Evolutionary conservation across 2,113 vertebrate genomes (phyloP).

Genomic region (Pedetes capensis): DNA sequence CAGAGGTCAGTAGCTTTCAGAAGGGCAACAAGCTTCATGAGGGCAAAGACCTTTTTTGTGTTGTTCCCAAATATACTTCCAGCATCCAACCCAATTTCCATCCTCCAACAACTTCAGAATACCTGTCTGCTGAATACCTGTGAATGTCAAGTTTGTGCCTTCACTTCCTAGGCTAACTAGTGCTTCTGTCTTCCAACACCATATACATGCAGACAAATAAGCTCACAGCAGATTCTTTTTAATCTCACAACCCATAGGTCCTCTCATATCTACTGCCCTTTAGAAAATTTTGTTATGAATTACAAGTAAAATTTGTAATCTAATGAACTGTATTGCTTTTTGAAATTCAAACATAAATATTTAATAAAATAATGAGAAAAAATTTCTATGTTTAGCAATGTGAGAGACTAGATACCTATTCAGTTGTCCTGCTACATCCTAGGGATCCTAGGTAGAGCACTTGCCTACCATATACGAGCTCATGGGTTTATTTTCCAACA

Average conservation of each 20-base stretch:
- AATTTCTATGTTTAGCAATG: background rate
- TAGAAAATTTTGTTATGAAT: background rate
- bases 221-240: background rate
- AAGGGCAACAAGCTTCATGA: background rate
- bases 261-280: background rate
- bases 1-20: background rate
- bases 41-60: background rate
- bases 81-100: background rate
- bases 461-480: too few species aligned
- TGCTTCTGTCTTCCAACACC: background rate
- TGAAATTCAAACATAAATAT: background rate
- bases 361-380: background rate
- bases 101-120: background rate
- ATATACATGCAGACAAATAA: background rate
- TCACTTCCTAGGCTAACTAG: background rate
- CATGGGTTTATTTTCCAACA: too few species aligned
- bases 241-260: background rate
- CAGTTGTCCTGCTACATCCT: background rate
- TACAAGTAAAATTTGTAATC: background rate
- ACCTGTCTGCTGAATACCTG: background rate
- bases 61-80: background rate
- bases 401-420: background rate
- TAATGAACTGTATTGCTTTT: background rate
- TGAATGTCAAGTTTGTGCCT: background rate
- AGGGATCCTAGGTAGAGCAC: too few species aligned